Base-by-base conservation (phyloP, 2,888 invertebrate species). In the Watsonalla binaria region DNA sequence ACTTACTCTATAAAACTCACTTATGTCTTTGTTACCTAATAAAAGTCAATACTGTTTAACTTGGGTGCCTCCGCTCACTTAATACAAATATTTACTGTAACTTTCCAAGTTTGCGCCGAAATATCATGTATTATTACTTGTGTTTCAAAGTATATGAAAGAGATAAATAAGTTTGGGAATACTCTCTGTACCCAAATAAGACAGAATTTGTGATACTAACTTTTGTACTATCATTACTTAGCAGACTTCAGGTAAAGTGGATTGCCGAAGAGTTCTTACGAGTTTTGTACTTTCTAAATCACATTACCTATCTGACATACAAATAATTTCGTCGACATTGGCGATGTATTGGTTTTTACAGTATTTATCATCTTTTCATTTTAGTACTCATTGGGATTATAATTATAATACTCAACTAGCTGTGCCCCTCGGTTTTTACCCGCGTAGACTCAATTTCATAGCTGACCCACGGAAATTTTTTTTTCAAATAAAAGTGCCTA, bases 211-310 rank as follows among this genome's bases (percentile, higher is more conserved):
- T 53, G 53, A 55, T 52, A 58, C 55, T 59, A 62, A 61, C 62
- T 61, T 65, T 62, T 57, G 56, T 56, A 53, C 56, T 61, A 61
- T 64, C 62, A 54, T 52, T 61, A 61, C 56, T 60, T 58, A 58
- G 53, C 54, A 58, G 52, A 54, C 45, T 58, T 56, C 47, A 60
- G 57, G 57, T 61, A 39, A 58, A 61, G 51, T 49, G 53, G 35
- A 48, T 52, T 51, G 46, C 51, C 55, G 14, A 60, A 52, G 52
- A 56, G 51, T 56, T 15, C 45, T 50, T 53, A 54, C 35, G 15
- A 34, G 51, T 45, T 34, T 13, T 14, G 5, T 33, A 8, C 46
- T 46, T 14, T 34, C 35, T 46, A 45, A 8, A 13, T 46, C n/a
- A 48, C 6, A 35, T 34, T 35, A 48, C 13, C 5, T 7, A 37